Conservation (phyloP, 2,888 invertebrate genomes). For the Temnothorax ravouxi region DNA sequence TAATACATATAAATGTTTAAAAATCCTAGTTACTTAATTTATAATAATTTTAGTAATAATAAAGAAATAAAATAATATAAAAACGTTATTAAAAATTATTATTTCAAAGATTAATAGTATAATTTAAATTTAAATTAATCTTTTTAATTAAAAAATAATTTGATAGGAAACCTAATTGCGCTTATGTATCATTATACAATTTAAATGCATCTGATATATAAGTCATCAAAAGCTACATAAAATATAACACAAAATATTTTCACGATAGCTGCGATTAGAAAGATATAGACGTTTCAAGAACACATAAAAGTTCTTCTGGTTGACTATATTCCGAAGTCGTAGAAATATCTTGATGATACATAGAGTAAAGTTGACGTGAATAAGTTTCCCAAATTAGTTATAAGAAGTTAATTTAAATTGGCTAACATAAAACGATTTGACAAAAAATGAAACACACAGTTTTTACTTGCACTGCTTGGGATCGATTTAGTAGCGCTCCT, state of each 20-base stretch:
- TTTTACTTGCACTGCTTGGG: not conserved
- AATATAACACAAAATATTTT: not conserved
- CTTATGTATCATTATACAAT: not conserved
- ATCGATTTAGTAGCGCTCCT: conserved; percentile 47
- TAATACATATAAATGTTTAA: not conserved
- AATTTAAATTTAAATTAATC: not conserved
- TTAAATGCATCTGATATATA: not conserved
- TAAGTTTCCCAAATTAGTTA: not conserved
- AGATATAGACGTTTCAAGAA: not conserved
- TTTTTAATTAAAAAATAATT: not conserved
- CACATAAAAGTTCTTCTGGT: not conserved
- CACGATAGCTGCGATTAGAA: not conserved
- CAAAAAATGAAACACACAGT: not conserved
- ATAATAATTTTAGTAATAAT: conserved; percentile 4
- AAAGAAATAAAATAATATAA: not conserved
- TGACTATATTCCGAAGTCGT: not conserved
- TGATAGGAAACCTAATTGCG: not conserved
- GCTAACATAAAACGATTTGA: not conserved
- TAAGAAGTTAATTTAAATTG: not conserved
- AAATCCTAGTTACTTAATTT: not conserved
- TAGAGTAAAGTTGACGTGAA: not conserved
- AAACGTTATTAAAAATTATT: not conserved
- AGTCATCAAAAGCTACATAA: not conserved
- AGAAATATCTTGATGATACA: conserved; percentile 2
- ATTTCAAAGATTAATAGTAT: conserved; percentile 5